These are phyloP conservation scores for Muscicapa comitata DNA, from an alignment of 2,797 vertebrate genomes.

Conservation along the genomic window DNA sequence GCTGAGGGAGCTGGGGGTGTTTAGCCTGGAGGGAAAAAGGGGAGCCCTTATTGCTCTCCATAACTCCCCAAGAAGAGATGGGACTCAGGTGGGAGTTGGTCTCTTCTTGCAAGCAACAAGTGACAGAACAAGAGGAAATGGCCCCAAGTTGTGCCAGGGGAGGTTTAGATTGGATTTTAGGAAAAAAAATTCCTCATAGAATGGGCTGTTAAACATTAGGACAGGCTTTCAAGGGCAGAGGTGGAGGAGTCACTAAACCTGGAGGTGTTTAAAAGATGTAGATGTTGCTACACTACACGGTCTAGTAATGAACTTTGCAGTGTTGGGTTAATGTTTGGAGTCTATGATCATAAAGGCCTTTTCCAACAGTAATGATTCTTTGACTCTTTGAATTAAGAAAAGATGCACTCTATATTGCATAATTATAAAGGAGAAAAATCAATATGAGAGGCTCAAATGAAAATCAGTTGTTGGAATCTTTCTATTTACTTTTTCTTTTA, in stretches of 20 bases:
- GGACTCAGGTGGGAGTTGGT: fast-evolving
- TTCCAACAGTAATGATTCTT: not conserved
- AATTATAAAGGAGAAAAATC: conserved; percentile 36
- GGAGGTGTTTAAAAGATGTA: not conserved
- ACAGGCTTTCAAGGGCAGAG: not conserved
- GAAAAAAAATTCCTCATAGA: not conserved
- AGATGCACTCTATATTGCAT: conserved; percentile 25
- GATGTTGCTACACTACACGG: not conserved
- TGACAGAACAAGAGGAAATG: not conserved
- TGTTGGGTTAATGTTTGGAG: not conserved
- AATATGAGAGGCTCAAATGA: conserved; percentile 24
- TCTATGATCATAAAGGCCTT: not conserved
- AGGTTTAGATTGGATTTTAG: not conserved
- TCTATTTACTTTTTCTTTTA: conserved; percentile 39
- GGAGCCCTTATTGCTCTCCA: fast-evolving
- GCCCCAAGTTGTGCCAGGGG: not conserved
- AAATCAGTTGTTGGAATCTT: conserved; percentile 41
- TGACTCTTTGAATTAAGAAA: conserved; percentile 2
- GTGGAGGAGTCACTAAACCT: not conserved
- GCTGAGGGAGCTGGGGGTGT: not conserved
- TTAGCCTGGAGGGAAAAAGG: not conserved
- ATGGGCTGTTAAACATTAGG: not conserved
- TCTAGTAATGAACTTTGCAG: not conserved
- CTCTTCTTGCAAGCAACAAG: not conserved
- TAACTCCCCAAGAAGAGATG: not conserved